phyloP scores from a whole-genome alignment of 2,888 invertebrate species.

The Platycnemis pennipes region DNA sequence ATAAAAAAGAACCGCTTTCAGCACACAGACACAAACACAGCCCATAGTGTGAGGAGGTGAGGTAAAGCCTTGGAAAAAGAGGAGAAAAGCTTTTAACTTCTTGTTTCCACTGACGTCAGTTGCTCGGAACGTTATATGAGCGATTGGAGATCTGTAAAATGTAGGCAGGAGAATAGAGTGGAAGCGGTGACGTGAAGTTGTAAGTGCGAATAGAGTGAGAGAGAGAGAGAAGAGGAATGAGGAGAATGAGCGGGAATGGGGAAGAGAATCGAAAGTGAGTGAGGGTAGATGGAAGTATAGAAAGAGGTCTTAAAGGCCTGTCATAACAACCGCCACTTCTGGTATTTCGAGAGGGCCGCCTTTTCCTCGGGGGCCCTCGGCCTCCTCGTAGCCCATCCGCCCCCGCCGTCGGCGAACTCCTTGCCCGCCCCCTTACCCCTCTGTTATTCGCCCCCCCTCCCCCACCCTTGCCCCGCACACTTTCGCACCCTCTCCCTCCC shows the following conservation, averaged over 20 bases:
- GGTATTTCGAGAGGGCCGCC: not conserved
- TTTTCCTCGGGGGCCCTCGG: not conserved
- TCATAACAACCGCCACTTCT: conserved; percentile 31
- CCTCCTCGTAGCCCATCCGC: not conserved
- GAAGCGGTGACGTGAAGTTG: not conserved
- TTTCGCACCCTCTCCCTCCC: not conserved
- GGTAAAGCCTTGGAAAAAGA: not conserved
- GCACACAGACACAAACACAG: not conserved
- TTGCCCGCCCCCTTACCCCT: not conserved
- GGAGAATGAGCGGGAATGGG: not conserved
- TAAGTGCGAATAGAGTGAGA: not conserved
- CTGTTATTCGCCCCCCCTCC: not conserved
- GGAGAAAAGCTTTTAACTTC: not conserved
- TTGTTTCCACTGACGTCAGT: not conserved
- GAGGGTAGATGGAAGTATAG: not conserved
- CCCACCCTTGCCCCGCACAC: not conserved
- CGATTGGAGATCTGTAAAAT: not conserved
- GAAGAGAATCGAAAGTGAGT: not conserved
- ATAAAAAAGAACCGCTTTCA: not conserved
- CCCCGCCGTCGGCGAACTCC: not conserved
- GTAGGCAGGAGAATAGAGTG: not conserved
- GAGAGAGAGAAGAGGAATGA: not conserved
- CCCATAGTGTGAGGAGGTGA: not conserved
- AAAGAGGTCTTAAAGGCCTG: conserved; percentile 13
- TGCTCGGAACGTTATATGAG: conserved; percentile 9